These are phyloP conservation scores for Nerophis ophidion DNA, from an alignment of 2,113 vertebrate genomes.

Conservation along the genomic window DNA sequence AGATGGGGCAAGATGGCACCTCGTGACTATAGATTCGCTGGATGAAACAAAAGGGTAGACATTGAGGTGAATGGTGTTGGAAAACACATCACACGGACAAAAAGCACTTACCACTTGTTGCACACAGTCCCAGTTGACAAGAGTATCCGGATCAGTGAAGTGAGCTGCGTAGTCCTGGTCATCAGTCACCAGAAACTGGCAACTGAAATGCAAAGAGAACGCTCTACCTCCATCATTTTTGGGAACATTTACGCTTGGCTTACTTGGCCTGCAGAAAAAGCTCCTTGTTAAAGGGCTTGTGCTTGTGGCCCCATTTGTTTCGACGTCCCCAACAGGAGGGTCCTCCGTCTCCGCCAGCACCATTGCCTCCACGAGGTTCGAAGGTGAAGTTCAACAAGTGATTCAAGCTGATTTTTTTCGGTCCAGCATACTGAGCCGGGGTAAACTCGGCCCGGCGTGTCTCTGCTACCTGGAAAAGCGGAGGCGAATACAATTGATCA, in stretches of 20 bases:
- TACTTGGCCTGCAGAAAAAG: conserved; percentile 98
- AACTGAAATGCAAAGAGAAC: conserved; percentile 69
- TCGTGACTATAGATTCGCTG: conserved; percentile 97
- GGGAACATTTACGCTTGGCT: conserved; percentile 40
- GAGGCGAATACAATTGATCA: neutral
- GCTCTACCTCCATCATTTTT: neutral
- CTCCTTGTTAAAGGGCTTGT: conserved; percentile 98
- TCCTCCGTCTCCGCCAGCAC: conserved; percentile 76
- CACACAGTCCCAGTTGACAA: conserved; percentile 99
- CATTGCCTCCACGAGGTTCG: conserved; percentile 90
- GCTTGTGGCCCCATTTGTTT: conserved; percentile 94
- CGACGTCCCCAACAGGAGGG: conserved; percentile 88
- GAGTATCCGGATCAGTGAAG: conserved; percentile 95
- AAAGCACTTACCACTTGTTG: conserved; percentile 91
- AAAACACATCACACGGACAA: neutral
- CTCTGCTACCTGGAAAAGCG: conserved; percentile 87
- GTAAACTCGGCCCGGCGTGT: conserved; percentile 94
- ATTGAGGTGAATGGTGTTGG: neutral
- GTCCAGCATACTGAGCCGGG: conserved; percentile 96
- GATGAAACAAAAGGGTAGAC: conserved; percentile 5
- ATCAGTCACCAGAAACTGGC: conserved; percentile 97
- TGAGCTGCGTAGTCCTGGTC: conserved; percentile 95
- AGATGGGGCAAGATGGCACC: conserved; percentile 97
- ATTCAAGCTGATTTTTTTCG: conserved; percentile 97
- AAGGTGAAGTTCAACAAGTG: conserved; percentile 98